phyloP scores from a whole-genome alignment of 92 coral and sea anemone species.

The Parazoanthus atlanticus region DNA sequence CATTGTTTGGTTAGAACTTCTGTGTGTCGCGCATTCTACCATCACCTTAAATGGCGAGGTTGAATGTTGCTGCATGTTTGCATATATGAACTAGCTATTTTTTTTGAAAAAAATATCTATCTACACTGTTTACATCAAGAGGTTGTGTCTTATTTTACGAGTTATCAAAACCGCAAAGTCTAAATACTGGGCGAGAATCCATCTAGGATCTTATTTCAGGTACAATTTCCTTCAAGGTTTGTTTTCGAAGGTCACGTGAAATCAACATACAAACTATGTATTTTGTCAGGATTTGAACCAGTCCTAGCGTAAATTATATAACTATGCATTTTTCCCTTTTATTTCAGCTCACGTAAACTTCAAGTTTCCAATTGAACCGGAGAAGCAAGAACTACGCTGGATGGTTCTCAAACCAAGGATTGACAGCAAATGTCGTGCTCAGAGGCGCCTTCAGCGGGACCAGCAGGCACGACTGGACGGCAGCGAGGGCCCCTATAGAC shows the following conservation, averaged over 20 bases:
- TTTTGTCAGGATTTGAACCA: not conserved
- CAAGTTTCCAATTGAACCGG: conserved; percentile 91
- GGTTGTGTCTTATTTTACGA: too few species aligned
- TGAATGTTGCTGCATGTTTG: too few species aligned
- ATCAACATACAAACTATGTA: not conserved
- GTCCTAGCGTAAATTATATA: not conserved
- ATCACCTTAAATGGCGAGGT: too few species aligned
- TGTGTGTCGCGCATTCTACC: too few species aligned
- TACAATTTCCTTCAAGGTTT: not conserved
- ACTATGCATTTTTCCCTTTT: not conserved
- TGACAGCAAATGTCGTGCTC: conserved; percentile 98
- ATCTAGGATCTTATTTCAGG: too few species aligned
- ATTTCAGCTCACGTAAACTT: conserved; percentile 79
- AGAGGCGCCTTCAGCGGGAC: conserved; percentile 87
- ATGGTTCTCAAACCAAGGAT: conserved; percentile 90
- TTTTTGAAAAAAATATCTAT: too few species aligned
- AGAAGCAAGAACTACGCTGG: conserved; percentile 95
- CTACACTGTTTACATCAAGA: too few species aligned
- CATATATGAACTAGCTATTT: too few species aligned
- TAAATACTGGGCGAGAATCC: too few species aligned
- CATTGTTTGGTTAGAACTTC: too few species aligned
- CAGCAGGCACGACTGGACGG: conserved; percentile 67
- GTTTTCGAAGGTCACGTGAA: not conserved
- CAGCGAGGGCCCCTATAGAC: conserved; percentile 26
- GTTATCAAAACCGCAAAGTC: too few species aligned